Evolutionary conservation across 2,888 invertebrate species (phyloP), one percentile per base, ranked within the genome.

Genomic region (Idaea aversata): DNA sequence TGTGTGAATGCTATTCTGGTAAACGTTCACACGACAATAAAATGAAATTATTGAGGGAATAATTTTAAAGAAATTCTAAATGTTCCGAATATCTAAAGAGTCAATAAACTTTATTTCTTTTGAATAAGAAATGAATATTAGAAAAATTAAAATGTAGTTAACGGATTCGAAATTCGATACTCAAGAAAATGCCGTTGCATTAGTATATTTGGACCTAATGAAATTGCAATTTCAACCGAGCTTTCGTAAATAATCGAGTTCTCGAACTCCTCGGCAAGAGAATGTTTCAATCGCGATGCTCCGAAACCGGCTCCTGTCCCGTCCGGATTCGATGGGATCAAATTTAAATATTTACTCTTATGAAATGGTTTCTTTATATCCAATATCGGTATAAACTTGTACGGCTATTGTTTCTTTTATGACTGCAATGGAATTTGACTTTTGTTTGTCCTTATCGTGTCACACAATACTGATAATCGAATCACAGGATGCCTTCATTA

Each of bases 251-350:
- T 75, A 77, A 86, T 86, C 84, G 77, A 72, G 64, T 69, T 70
- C 68, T 67, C 68, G 74, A 77, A 72, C 64, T 69, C 70, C 68
- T 67, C 68, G 74, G 75, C 72, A 70, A 73, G 70, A 74, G 81
- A 84, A 89, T 83, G 81, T 86, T 88, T 90, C 85, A 88, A 91
- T 90, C 88, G 84, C 79, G 83, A 86, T 85, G 82, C 74, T 76
- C 79, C 76, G 77, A 82, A 85, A 86, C 88, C 83, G 85, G 87
- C 82, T 85, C 75, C 86, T 77, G 84, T 79, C 36, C 36, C 36
- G 76, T 83, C 75, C 79, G 76, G 81, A 85, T 84, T 72, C 67
- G 71, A 86, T 85, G 84, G 78, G 60, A 68, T 65, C 70, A 70
- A 73, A 72, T 75, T 74, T 76, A 78, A 79, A 81, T 81, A 78